Evolutionary conservation across 2,797 vertebrate species (phyloP).

Genomic region (Prionace glauca): DNA sequence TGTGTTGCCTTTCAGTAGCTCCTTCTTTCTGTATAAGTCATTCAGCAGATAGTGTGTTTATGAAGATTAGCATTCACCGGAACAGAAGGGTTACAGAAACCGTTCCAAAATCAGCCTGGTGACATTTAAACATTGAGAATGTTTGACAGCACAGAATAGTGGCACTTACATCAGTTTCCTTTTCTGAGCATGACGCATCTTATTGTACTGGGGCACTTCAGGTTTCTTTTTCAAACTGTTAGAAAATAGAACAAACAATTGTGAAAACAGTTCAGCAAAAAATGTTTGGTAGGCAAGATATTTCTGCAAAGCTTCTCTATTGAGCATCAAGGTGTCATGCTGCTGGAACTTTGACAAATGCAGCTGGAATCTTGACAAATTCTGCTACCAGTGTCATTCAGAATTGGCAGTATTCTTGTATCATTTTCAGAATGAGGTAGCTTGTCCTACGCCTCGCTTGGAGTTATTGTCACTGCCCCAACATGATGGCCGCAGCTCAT

Average conservation of each 20-base stretch:
- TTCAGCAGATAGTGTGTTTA: neutral
- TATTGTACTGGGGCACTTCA: constrained; percentile 52
- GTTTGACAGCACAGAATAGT: neutral
- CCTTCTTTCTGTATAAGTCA: neutral
- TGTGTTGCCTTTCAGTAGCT: too few relatives aligned
- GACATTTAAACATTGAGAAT: too few relatives aligned
- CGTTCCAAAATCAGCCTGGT: neutral
- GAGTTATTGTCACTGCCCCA: neutral
- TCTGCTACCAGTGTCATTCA: neutral
- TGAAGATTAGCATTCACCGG: neutral
- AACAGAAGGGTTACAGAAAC: neutral
- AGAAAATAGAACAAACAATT: neutral
- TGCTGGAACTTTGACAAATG: neutral
- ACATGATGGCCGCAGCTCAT: neutral
- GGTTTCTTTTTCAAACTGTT: constrained; percentile 48
- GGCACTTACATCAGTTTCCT: constrained; percentile 60
- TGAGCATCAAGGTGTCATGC: neutral
- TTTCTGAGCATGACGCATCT: constrained; percentile 59
- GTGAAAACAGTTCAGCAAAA: neutral
- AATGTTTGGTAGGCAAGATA: neutral
- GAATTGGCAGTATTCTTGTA: neutral
- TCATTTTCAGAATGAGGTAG: neutral
- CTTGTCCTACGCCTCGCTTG: neutral
- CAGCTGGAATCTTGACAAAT: neutral
- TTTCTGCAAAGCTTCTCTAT: neutral